Conservation (phyloP, 1,140 invertebrate genomes). For the Conopomorpha cramerella region DNA sequence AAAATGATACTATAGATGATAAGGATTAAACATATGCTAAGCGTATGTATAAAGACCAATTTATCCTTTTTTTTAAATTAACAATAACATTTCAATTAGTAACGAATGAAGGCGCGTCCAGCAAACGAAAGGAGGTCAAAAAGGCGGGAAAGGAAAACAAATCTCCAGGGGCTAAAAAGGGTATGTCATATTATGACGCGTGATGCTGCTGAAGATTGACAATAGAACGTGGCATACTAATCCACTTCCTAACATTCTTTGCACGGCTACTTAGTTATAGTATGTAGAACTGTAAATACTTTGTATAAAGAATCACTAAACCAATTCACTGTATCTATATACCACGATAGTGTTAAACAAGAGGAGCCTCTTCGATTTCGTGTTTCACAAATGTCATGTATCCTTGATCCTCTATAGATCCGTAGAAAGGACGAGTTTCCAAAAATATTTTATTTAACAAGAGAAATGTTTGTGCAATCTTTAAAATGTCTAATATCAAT, state of each 20-base stretch:
- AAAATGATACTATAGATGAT: not conserved
- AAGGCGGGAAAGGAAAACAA: conserved; percentile 46
- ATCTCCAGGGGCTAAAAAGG: conserved; percentile 38
- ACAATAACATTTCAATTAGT: conserved; percentile 16
- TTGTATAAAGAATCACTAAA: not conserved
- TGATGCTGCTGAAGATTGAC: too few relatives aligned
- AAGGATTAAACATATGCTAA: not conserved
- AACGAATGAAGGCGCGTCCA: conserved; percentile 20
- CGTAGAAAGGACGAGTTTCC: too few relatives aligned
- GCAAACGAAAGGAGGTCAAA: conserved; percentile 41
- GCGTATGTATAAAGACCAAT: not conserved
- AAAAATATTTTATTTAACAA: too few relatives aligned
- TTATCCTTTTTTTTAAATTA: not conserved
- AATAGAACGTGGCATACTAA: too few relatives aligned
- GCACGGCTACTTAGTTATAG: not conserved
- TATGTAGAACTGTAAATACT: not conserved
- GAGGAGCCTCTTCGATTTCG: not conserved
- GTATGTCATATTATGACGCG: conserved; percentile 34
- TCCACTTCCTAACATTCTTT: too few relatives aligned
- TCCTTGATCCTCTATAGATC: too few relatives aligned
- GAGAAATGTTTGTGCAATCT: too few relatives aligned
- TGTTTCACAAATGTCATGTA: too few relatives aligned
- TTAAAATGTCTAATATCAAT: too few relatives aligned
- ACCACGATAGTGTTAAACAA: not conserved
- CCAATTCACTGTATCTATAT: not conserved